Percentiles rank a stretch among this genome's conserved stretches.
phyloP scores from a whole-genome alignment of 37 sponge, comb jelly and placozoan genomes.

The Lycopodina hypogea region DNA sequence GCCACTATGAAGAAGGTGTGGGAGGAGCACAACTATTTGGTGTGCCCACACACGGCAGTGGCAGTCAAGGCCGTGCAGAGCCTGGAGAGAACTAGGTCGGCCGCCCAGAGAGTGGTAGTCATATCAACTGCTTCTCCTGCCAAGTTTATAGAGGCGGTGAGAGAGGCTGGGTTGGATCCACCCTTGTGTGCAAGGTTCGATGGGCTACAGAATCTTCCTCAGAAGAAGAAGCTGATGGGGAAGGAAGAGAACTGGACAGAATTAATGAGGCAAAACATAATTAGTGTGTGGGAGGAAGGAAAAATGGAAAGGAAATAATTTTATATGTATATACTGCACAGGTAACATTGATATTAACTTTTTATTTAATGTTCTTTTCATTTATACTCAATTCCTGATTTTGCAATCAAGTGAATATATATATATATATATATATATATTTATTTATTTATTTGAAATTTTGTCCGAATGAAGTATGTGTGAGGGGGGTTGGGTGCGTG shows the following conservation, averaged over 20 bases:
- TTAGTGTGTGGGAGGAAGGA: background rate
- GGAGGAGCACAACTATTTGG: constrained; percentile 29
- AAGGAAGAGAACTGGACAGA: constrained; percentile 60
- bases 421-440: too few relatives aligned
- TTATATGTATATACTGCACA: too few relatives aligned
- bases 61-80: constrained; percentile 17
- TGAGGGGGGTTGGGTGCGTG: too few relatives aligned
- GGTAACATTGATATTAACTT: too few relatives aligned
- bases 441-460: too few relatives aligned
- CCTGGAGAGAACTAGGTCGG: background rate
- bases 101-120: constrained; percentile 7
- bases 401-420: too few relatives aligned
- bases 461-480: too few relatives aligned
- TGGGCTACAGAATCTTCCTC: constrained; percentile 2
- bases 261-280: constrained; percentile 9
- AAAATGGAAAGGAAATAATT: too few relatives aligned
- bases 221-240: constrained; percentile 20
- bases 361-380: too few relatives aligned
- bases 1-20: constrained; percentile 33
- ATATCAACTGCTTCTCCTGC: constrained; percentile 59
- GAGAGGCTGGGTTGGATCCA: constrained; percentile 20
- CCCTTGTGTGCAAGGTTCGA: background rate
- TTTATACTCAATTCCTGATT: too few relatives aligned
- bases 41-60: constrained; percentile 76
- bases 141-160: constrained; percentile 54